Conservation (phyloP, 2,113 vertebrate species). For the Furnarius figulus region DNA sequence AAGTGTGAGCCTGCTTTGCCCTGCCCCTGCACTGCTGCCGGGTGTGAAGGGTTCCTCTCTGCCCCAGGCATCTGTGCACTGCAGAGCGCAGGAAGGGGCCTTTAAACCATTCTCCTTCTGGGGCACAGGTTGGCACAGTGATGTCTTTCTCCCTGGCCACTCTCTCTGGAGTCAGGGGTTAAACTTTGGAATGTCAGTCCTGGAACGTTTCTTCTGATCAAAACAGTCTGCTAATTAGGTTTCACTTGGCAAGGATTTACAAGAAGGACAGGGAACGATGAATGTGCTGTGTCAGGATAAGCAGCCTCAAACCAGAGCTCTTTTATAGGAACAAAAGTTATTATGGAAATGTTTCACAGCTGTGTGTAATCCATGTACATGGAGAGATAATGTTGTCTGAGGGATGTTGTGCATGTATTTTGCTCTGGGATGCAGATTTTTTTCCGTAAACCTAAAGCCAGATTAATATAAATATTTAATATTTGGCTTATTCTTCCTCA, state of each 20-base stretch:
- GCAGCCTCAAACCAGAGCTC: not conserved
- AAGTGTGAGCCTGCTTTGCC: not conserved
- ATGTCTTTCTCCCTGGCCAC: not conserved
- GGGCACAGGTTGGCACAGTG: not conserved
- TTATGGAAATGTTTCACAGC: not conserved
- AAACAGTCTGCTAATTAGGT: not conserved
- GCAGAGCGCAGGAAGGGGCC: not conserved
- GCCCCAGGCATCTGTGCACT: not conserved
- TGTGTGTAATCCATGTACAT: not conserved
- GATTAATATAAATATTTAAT: not conserved
- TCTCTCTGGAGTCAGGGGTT: not conserved
- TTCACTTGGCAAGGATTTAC: not conserved
- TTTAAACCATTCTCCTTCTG: not conserved
- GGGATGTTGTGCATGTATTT: not conserved
- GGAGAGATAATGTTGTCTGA: not conserved
- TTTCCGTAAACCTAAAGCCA: not conserved
- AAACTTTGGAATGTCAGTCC: not conserved
- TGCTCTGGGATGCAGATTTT: not conserved
- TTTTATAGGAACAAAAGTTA: not conserved
- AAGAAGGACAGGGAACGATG: not conserved
- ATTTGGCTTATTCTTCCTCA: not conserved
- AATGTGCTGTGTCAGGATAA: not conserved
- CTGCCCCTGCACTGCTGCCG: not conserved
- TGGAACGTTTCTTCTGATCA: not conserved
- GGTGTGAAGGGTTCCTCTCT: not conserved